phyloP scores from a whole-genome alignment of 2,888 invertebrate species.

The Pristionchus japonicus region DNA sequence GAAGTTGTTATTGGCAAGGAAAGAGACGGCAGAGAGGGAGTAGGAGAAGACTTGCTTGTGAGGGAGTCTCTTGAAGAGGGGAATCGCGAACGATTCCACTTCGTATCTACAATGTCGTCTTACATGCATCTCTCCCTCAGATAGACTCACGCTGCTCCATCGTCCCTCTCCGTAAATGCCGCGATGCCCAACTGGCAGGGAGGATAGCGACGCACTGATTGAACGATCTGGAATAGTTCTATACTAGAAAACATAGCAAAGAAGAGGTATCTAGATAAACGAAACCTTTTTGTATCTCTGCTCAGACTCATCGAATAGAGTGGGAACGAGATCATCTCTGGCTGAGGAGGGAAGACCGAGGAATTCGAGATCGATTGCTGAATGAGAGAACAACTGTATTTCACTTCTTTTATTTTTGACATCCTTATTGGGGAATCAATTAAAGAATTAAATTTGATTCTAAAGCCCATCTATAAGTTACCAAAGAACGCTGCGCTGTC shows the following conservation, averaged over 20 bases:
- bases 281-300: slow-evolving; percentile 43
- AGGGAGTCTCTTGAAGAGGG: slow-evolving; percentile 52
- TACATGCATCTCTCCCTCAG: neutral
- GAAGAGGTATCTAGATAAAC: neutral
- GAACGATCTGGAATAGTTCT: slow-evolving; percentile 26
- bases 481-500: slow-evolving; percentile 38
- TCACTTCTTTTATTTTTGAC: too few species aligned
- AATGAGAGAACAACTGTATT: neutral
- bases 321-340: slow-evolving; percentile 40
- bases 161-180: slow-evolving; percentile 43
- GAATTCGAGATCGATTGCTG: slow-evolving; percentile 48
- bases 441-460: neutral
- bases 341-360: slow-evolving; percentile 48
- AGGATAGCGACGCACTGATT: slow-evolving; percentile 47
- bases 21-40: slow-evolving; percentile 50
- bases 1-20: slow-evolving; percentile 55
- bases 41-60: slow-evolving; percentile 49
- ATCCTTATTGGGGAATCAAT: too few species aligned
- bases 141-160: slow-evolving; percentile 32
- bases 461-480: neutral
- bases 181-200: slow-evolving; percentile 48
- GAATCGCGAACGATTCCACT: slow-evolving; percentile 50
- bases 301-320: slow-evolving; percentile 48
- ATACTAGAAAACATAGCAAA: neutral
- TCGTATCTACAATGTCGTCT: slow-evolving; percentile 47